Base-by-base conservation (phyloP, 2,888 invertebrate species). In the Ornithoptera priamus region DNA sequence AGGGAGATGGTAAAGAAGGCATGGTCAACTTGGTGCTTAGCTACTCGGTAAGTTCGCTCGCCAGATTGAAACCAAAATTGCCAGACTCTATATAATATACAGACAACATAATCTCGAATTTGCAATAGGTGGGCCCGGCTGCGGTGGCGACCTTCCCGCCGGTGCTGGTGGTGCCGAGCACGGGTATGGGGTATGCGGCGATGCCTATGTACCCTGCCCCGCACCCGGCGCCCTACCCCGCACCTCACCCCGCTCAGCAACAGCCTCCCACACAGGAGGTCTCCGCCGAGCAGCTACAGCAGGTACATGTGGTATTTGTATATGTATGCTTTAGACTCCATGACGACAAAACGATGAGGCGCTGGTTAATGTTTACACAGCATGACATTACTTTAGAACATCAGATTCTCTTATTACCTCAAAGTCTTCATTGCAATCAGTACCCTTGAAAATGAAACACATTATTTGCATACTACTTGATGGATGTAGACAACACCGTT, bases 1-100 rank as follows among this genome's bases (percentile, higher is more conserved):
- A 98, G 88, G 99, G 99, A 0, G 98, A 99, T 75, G 97, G 96
- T 62, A 94, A 97, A 78, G 99, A 99, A 88, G 99, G 99, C 56
- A 96, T 96, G 93, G 96, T 99, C 78, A 97, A 98, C 87, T 92
- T 99, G 59, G 97, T 99, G 46, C 93, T 99, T 72, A 97, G 96
- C 81, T 97, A 95, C 82, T 92, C 94, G 72, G 96, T 96, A 85
- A 94, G 94, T 53, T 53, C n/a, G 6, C 10, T 7, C 1, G 8
- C 7, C 39, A 39, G 6, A 39, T 39, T 10, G 7, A 10, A 39
- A 10, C 10, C 8, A 53, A 53, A 53, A 53, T 18, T 53, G 53
- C 6, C 7, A 53, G 1, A 17, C 15, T 0, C 6, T 53, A 6
- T 15, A 53, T 6, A 50, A 18, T 53, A 15, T 53, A 18, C 53